Conservation (phyloP, 1,140 invertebrate genomes). For the Drosophila neocordata region DNA sequence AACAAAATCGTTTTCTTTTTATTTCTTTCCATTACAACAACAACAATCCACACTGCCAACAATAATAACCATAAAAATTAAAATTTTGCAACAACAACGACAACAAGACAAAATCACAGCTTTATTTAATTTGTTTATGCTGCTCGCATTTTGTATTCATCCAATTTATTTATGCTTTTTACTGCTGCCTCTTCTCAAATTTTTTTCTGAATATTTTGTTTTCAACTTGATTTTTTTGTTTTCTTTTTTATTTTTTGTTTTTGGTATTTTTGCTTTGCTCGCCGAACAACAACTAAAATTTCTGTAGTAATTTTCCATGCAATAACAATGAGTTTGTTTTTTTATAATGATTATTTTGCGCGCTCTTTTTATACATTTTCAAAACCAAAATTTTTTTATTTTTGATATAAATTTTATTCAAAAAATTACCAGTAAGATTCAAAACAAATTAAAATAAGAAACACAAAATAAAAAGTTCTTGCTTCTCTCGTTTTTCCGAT, state of each 20-base stretch:
- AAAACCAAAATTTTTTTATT: background rate
- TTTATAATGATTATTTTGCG: constrained; percentile 41
- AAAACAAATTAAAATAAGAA: constrained; percentile 19
- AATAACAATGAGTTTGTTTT: constrained; percentile 79
- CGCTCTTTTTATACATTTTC: constrained; percentile 21
- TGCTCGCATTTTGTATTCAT: constrained; percentile 55
- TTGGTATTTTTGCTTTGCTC: constrained; percentile 31
- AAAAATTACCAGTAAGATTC: constrained; percentile 43
- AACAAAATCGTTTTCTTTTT: background rate
- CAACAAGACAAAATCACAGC: constrained; percentile 11
- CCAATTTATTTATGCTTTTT: constrained; percentile 68
- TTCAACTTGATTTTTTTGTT: constrained; percentile 38
- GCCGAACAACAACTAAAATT: constrained; percentile 59
- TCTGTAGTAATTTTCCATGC: constrained; percentile 79
- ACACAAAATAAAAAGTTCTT: background rate
- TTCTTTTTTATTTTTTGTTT: constrained; percentile 24
- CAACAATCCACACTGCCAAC: constrained; percentile 2
- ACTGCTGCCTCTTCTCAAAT: constrained; percentile 20
- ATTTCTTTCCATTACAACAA: constrained; percentile 2
- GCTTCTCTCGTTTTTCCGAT: constrained; percentile 1
- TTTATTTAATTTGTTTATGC: constrained; percentile 51
- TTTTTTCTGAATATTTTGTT: constrained; percentile 22
- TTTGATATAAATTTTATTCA: constrained; percentile 1
- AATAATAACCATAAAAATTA: constrained; percentile 51
- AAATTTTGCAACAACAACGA: constrained; percentile 34